phyloP scores from a whole-genome alignment of 1,140 invertebrate species.

The Caerostris extrusa region DNA sequence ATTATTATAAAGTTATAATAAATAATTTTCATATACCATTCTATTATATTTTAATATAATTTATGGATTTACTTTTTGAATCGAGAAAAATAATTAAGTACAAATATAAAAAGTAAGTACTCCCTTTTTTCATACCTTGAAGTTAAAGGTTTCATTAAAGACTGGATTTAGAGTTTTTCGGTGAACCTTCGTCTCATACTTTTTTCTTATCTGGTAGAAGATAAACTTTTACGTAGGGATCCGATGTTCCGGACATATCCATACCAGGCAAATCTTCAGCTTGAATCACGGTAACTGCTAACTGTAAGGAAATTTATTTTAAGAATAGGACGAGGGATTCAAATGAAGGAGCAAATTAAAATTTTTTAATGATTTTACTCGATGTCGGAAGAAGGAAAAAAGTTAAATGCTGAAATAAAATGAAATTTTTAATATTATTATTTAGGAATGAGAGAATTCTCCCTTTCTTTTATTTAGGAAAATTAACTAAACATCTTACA shows the following conservation, averaged over 20 bases:
- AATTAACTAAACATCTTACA: constrained; percentile 80
- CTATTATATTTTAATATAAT: no score
- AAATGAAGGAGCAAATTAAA: neutral
- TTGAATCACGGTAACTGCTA: constrained; percentile 98
- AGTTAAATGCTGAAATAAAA: no score
- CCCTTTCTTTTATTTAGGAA: no score
- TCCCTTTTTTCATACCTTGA: constrained; percentile 76
- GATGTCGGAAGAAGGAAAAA: neutral
- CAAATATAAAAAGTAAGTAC: neutral
- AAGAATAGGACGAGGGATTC: neutral
- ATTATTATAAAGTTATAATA: no score
- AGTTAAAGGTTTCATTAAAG: constrained; percentile 81
- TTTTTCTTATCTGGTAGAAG: constrained; percentile 82
- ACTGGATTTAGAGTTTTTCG: constrained; percentile 82
- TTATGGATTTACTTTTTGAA: no score
- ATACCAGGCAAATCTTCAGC: constrained; percentile 98
- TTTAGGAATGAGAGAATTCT: no score
- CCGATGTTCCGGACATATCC: constrained; percentile 99
- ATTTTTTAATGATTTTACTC: neutral
- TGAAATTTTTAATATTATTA: no score
- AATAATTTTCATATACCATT: no score
- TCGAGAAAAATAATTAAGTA: no score
- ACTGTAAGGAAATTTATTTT: constrained; percentile 80
- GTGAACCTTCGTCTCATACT: constrained; percentile 82
- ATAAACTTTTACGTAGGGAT: constrained; percentile 86